A percentile compares a stretch with the other conserved stretches of the same genome.
Evolutionary conservation across 2,888 invertebrate species (phyloP).

Genomic region (Abrostola triplasia): DNA sequence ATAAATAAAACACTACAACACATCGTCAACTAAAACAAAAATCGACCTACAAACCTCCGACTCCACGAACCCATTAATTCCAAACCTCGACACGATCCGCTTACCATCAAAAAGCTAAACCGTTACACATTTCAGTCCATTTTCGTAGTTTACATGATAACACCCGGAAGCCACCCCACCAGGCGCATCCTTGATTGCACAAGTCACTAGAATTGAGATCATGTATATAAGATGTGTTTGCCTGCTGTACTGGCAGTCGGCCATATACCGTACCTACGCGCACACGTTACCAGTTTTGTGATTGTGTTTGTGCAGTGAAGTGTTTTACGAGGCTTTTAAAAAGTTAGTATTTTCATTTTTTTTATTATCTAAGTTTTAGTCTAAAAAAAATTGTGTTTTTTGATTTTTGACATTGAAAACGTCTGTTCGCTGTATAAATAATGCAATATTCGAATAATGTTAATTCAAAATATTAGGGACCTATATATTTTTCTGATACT

Average conservation of each 20-base stretch:
- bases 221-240: conserved; percentile 65
- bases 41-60: neutral
- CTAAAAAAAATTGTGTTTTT: neutral
- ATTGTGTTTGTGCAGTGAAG: conserved; percentile 52
- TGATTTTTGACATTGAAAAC: neutral
- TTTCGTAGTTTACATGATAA: conserved; percentile 11
- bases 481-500: too few species aligned
- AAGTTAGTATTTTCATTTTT: conserved; percentile 46
- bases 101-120: neutral
- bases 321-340: conserved; percentile 39
- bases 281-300: conserved; percentile 44
- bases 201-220: conserved; percentile 64
- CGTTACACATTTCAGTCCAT: conserved; percentile 1
- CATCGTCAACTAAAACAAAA: neutral
- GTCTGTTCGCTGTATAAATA: conserved; percentile 1
- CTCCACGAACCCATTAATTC: neutral
- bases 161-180: conserved; percentile 63
- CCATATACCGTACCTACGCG: conserved; percentile 13
- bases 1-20: too few species aligned
- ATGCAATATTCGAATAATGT: too few species aligned
- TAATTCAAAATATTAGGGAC: too few species aligned
- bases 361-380: conserved; percentile 13
- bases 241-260: conserved; percentile 46
- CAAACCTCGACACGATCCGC: neutral
- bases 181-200: conserved; percentile 57